phyloP scores from a whole-genome alignment of 2,888 invertebrate species.

The Branchipolynoe longqiensis region DNA sequence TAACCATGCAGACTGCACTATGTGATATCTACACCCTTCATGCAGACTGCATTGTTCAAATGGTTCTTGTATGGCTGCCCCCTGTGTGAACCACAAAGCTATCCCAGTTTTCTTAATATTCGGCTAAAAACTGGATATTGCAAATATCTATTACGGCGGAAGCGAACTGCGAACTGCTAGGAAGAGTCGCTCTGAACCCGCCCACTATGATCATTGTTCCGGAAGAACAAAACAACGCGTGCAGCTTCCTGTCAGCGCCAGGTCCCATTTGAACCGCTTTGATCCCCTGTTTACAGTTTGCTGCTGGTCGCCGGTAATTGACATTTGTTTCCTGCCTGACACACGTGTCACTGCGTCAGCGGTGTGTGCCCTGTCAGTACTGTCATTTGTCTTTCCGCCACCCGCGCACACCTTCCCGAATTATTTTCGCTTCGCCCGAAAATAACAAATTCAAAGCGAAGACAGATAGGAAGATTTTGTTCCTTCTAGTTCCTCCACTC shows the following conservation, averaged over 20 bases:
- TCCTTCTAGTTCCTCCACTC: not conserved
- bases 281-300: constrained; percentile 9
- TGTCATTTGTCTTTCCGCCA: no score
- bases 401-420: not conserved
- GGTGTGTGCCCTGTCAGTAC: no score
- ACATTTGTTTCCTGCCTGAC: constrained; percentile 29
- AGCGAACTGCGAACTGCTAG: no score
- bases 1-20: no score
- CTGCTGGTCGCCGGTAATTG: constrained; percentile 15
- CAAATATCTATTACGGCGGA: no score
- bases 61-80: no score
- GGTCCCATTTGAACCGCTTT: constrained; percentile 14
- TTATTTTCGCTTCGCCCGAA: constrained; percentile 37
- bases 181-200: no score
- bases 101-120: no score
- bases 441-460: constrained; percentile 16
- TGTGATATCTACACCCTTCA: no score
- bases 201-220: constrained; percentile 39
- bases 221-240: constrained; percentile 32
- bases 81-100: no score
- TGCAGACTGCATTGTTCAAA: no score
- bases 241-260: not conserved
- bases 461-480: constrained; percentile 1
- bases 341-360: constrained; percentile 28
- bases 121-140: no score